Percentiles rank a stretch among this genome's conserved stretches.
Evolutionary conservation across 2,888 invertebrate genomes (phyloP).

Genomic region (Dicycla oo): DNA sequence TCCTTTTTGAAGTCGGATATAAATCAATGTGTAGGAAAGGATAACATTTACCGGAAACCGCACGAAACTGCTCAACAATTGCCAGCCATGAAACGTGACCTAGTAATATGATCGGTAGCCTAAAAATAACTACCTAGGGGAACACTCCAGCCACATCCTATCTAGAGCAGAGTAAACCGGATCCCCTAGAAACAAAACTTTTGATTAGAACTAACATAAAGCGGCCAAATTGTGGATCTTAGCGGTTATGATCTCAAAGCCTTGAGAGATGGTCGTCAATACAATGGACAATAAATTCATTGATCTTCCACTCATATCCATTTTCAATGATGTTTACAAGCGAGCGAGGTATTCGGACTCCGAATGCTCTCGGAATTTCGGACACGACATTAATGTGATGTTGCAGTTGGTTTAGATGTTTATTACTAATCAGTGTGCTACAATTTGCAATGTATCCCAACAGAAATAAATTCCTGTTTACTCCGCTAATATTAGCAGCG

Average conservation of each 20-base stretch:
- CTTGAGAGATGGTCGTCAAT: slow-evolving; percentile 59
- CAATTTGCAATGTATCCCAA: not conserved
- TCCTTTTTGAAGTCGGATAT: too few relatives aligned
- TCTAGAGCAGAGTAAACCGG: slow-evolving; percentile 55
- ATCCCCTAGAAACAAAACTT: slow-evolving; percentile 60
- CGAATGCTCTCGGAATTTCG: too few relatives aligned
- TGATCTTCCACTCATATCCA: slow-evolving; percentile 66
- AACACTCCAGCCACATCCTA: slow-evolving; percentile 16
- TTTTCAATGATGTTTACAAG: slow-evolving; percentile 68
- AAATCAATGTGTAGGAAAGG: not conserved
- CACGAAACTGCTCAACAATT: slow-evolving; percentile 14
- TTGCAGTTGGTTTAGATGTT: slow-evolving; percentile 2
- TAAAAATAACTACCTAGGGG: slow-evolving; percentile 42
- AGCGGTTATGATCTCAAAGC: slow-evolving; percentile 57
- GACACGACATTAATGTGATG: slow-evolving; percentile 20
- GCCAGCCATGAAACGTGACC: slow-evolving; percentile 19
- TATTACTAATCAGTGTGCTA: slow-evolving; percentile 6
- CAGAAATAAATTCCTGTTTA: slow-evolving; percentile 17
- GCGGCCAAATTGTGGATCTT: slow-evolving; percentile 61
- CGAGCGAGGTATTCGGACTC: slow-evolving; percentile 49
- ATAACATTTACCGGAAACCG: slow-evolving; percentile 11
- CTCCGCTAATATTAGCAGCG: slow-evolving; percentile 13
- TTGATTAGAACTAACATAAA: slow-evolving; percentile 65
- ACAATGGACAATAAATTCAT: slow-evolving; percentile 74
- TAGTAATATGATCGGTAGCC: slow-evolving; percentile 14